Percentiles rank a stretch among this genome's conserved stretches.
These are phyloP conservation scores for Corapipo altera DNA, from an alignment of 2,113 vertebrate species.

Conservation along the genomic window DNA sequence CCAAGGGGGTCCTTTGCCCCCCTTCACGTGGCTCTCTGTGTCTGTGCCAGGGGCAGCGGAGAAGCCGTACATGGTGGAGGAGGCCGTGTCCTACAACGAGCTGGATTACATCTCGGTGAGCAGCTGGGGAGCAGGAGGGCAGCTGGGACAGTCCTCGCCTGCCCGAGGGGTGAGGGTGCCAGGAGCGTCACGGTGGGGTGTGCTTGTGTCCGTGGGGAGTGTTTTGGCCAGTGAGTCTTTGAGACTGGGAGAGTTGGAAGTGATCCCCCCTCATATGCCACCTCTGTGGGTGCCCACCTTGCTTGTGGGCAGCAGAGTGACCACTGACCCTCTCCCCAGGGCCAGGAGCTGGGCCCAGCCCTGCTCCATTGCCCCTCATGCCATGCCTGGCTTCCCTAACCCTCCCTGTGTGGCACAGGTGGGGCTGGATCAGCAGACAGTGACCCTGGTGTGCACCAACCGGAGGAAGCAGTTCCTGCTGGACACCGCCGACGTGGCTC, in stretches of 20 bases:
- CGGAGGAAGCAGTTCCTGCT: constrained; percentile 93
- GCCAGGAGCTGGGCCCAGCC: neutral
- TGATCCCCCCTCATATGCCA: neutral
- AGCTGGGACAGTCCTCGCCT: accelerated
- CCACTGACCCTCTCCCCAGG: neutral
- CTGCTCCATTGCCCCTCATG: neutral
- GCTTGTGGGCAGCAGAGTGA: neutral
- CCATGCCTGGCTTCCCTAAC: neutral
- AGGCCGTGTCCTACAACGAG: constrained; percentile 93
- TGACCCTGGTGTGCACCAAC: constrained; percentile 91
- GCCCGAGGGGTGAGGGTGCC: accelerated
- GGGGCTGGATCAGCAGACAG: constrained; percentile 91
- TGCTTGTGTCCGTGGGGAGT: neutral
- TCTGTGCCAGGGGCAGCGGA: constrained; percentile 88
- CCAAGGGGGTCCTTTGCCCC: neutral
- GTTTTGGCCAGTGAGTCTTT: neutral
- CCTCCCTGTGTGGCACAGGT: constrained; percentile 74
- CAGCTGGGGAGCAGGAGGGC: neutral
- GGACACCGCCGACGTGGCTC: constrained; percentile 86
- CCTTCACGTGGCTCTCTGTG: neutral
- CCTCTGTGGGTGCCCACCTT: neutral
- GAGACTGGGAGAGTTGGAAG: neutral
- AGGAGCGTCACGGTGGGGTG: neutral
- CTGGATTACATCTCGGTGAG: constrained; percentile 94
- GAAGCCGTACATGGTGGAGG: constrained; percentile 96